These are phyloP conservation scores for Mola mola DNA, from an alignment of 2,113 vertebrate species.

Conservation along the genomic window DNA sequence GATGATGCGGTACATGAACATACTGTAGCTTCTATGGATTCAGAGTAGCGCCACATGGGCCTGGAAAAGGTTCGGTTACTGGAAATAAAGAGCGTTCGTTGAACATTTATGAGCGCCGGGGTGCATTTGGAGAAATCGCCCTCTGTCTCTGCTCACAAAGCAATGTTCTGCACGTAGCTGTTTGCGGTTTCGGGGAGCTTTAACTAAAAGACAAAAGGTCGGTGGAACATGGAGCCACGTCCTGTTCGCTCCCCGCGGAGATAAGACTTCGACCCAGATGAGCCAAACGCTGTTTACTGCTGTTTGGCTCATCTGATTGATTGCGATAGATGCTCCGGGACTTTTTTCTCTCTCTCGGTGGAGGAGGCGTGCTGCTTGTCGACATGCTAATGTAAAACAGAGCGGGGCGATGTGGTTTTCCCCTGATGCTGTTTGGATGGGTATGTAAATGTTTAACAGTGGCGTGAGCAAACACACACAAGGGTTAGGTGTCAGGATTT, in stretches of 20 bases:
- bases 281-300: conserved; percentile 60
- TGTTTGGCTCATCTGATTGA: conserved; percentile 60
- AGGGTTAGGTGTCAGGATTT: conserved; percentile 64
- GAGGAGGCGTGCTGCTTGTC: conserved; percentile 32
- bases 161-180: conserved; percentile 12
- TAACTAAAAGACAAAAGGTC: conserved; percentile 37
- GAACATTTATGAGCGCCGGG: conserved; percentile 50
- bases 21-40: conserved; percentile 23
- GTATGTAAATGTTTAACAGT: conserved; percentile 71
- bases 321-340: conserved; percentile 57
- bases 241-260: conserved; percentile 17
- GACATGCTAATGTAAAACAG: conserved; percentile 58
- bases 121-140: conserved; percentile 21
- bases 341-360: conserved; percentile 17
- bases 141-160: conserved; percentile 28
- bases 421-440: conserved; percentile 60
- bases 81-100: conserved; percentile 37
- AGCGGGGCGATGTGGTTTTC: conserved; percentile 41
- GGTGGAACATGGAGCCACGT: conserved; percentile 23
- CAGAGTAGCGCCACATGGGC: conserved; percentile 42
- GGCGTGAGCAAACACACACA: conserved; percentile 61
- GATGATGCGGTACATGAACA: conserved; percentile 45
- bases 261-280: conserved; percentile 26
- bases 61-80: conserved; percentile 37
- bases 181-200: conserved; percentile 23